These are phyloP conservation scores for Bradypodion ventrale DNA, from an alignment of 2,797 vertebrate species.

Conservation along the genomic window DNA sequence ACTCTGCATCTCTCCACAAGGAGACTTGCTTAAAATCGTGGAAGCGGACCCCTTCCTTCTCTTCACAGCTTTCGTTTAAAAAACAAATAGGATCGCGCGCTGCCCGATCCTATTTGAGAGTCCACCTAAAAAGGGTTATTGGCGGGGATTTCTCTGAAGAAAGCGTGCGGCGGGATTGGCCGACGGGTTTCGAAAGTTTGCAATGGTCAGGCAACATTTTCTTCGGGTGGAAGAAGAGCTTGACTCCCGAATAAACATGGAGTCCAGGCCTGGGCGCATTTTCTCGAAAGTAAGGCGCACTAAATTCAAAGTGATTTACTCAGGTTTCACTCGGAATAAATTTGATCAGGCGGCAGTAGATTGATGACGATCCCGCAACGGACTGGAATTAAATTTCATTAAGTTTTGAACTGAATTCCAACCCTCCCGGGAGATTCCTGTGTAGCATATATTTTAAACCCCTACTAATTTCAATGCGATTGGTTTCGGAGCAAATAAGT, in stretches of 20 bases:
- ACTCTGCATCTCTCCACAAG: too few species aligned
- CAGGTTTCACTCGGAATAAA: not conserved
- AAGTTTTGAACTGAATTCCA: not conserved
- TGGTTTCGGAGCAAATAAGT: not conserved
- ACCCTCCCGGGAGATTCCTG: not conserved
- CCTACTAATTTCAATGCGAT: not conserved
- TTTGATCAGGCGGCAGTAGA: not conserved
- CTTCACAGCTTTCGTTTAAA: too few species aligned
- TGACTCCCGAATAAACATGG: not conserved
- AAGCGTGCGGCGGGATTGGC: not conserved
- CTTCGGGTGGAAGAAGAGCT: not conserved
- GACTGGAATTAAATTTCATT: not conserved
- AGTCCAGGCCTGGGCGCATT: not conserved
- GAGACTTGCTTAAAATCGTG: too few species aligned
- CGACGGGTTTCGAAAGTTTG: not conserved
- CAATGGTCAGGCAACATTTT: not conserved
- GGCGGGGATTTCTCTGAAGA: not conserved
- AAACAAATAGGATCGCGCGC: not conserved
- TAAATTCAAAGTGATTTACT: not conserved
- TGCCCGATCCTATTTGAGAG: not conserved
- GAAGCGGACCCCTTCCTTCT: too few species aligned
- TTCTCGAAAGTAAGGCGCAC: too few species aligned
- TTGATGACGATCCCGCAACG: too few species aligned
- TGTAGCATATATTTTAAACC: not conserved
- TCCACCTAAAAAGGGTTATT: not conserved